Evolutionary conservation across 1,140 invertebrate species (phyloP).

Genomic region (Neocloeon triangulifer): DNA sequence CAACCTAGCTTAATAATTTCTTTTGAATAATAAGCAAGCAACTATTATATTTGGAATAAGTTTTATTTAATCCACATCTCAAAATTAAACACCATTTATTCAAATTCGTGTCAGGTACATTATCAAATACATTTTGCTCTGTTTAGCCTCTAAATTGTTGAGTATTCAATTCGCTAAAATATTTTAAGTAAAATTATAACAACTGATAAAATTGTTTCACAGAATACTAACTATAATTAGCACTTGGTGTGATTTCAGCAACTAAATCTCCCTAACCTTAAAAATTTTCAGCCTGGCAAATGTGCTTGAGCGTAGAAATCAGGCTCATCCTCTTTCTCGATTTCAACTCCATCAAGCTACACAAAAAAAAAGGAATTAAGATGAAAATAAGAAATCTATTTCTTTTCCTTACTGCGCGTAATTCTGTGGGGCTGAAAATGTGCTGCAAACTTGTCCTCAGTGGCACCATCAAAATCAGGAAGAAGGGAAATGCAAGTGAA

Average conservation of each 20-base stretch:
- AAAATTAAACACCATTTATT: neutral
- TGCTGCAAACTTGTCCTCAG: conserved; percentile 45
- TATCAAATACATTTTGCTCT: neutral
- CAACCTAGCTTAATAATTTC: too few relatives aligned
- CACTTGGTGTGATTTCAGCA: too few relatives aligned
- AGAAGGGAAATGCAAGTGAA: conserved; percentile 77
- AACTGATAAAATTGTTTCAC: too few relatives aligned
- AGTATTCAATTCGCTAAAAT: too few relatives aligned
- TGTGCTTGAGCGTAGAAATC: conserved; percentile 76
- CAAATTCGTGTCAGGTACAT: too few relatives aligned
- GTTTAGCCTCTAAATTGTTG: neutral
- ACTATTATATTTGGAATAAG: too few relatives aligned
- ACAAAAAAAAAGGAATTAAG: conserved; percentile 13
- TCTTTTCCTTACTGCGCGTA: conserved; percentile 41
- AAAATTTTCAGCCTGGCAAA: conserved; percentile 34
- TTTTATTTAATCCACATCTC: too few relatives aligned
- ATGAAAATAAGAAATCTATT: conserved; percentile 1
- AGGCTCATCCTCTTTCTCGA: conserved; percentile 61
- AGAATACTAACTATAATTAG: too few relatives aligned
- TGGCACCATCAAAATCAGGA: conserved; percentile 76
- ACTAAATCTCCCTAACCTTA: too few relatives aligned
- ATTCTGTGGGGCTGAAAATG: conserved; percentile 55
- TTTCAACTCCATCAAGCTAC: conserved; percentile 48
- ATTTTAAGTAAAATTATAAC: too few relatives aligned
- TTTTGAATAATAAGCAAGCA: too few relatives aligned